phyloP scores from a whole-genome alignment of 1,140 invertebrate species.

The Halictus rubicundus region DNA sequence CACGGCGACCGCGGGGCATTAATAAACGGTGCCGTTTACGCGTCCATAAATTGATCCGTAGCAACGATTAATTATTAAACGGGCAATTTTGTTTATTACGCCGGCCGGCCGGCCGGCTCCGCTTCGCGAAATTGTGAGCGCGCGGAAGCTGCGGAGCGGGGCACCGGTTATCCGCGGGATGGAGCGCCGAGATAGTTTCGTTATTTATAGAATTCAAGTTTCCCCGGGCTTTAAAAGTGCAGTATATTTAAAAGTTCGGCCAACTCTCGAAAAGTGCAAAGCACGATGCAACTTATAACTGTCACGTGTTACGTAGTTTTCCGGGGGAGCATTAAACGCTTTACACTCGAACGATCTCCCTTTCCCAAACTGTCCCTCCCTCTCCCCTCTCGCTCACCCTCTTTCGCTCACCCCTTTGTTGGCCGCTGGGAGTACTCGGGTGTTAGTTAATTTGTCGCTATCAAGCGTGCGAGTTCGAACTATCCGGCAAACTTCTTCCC shows the following conservation, averaged over 20 bases:
- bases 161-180: conserved; percentile 15
- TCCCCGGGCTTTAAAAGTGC: conserved; percentile 10
- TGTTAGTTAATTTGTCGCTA: not conserved
- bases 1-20: not conserved
- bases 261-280: conserved; percentile 35
- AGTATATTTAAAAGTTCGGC: conserved; percentile 38
- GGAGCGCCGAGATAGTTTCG: conserved; percentile 21
- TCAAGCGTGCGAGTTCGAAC: not conserved
- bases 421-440: no score
- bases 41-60: conserved; percentile 5
- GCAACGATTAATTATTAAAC: conserved; percentile 36
- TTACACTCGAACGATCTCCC: not conserved
- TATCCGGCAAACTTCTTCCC: not conserved
- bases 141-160: not conserved
- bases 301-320: conserved; percentile 12
- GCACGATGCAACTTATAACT: conserved; percentile 33
- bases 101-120: not conserved
- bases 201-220: conserved; percentile 52
- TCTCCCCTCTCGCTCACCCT: not conserved
- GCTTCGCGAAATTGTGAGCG: not conserved
- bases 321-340: conserved; percentile 2
- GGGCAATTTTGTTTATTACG: conserved; percentile 34
- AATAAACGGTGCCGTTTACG: not conserved
- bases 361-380: no score
- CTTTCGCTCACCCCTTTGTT: not conserved